Evolutionary conservation across 2,797 vertebrate genomes (phyloP).

Genomic region (Bryconaethiops microstoma): DNA sequence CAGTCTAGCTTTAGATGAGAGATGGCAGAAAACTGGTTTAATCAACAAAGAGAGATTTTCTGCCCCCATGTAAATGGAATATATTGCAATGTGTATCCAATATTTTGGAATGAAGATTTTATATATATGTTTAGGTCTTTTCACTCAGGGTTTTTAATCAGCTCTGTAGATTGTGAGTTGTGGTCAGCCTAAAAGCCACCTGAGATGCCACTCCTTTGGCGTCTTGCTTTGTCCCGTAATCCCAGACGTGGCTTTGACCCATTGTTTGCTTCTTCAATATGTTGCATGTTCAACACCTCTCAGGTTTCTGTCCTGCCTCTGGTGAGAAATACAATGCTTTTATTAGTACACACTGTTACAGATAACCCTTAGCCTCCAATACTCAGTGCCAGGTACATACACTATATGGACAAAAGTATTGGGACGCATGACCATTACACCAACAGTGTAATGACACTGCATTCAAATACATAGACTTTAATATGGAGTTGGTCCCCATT

Average conservation of each 20-base stretch:
- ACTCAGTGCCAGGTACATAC: not conserved
- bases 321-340: conserved; percentile 13
- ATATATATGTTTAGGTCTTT: no score
- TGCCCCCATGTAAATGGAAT: no score
- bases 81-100: no score
- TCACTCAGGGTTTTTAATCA: no score
- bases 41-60: no score
- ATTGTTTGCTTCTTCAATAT: conserved; percentile 24
- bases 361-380: not conserved
- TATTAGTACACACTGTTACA: not conserved
- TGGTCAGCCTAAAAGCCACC: not conserved
- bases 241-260: conserved; percentile 24
- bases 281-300: not conserved
- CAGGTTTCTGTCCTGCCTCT: conserved; percentile 24
- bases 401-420: not conserved
- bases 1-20: not conserved
- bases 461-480: no score
- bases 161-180: no score
- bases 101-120: no score
- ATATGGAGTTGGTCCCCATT: no score
- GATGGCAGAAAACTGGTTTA: no score
- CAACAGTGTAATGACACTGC: no score
- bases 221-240: conserved; percentile 26
- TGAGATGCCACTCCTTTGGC: not conserved
- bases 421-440: no score